Percentiles rank a stretch among this genome's conserved stretches.
Conservation (phyloP, 2,113 vertebrate species). For the Dromas ardeola region DNA sequence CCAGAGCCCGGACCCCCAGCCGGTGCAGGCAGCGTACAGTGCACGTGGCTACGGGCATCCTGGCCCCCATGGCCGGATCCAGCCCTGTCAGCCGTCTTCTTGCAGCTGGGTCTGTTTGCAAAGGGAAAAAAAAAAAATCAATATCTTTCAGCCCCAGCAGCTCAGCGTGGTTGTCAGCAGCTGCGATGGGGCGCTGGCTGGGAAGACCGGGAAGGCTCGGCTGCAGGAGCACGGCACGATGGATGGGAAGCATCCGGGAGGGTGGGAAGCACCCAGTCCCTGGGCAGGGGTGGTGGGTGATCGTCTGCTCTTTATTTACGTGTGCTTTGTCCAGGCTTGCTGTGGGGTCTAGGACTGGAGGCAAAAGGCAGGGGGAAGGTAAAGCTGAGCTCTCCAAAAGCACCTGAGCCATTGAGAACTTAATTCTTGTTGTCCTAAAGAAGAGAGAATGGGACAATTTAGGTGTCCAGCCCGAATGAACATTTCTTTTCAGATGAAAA, state of each 20-base stretch:
- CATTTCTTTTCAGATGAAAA: background rate
- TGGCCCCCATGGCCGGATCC: fast-evolving
- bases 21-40: background rate
- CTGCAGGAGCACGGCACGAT: background rate
- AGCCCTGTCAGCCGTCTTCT: background rate
- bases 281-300: background rate
- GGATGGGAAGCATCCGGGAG: background rate
- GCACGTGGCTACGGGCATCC: background rate
- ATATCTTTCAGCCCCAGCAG: background rate
- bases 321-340: background rate
- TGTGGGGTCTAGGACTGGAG: background rate
- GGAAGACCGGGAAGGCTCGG: fast-evolving
- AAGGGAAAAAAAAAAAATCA: background rate
- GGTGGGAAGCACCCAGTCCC: background rate
- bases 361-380: background rate
- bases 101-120: background rate
- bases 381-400: background rate
- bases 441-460: background rate
- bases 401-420: background rate
- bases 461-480: background rate
- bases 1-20: background rate
- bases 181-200: fast-evolving
- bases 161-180: background rate
- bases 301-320: background rate
- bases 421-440: background rate